Percentiles rank a stretch among this genome's conserved stretches.
Evolutionary conservation across 2,113 vertebrate genomes (phyloP).

Genomic region (Herpailurus yagouaroundi): DNA sequence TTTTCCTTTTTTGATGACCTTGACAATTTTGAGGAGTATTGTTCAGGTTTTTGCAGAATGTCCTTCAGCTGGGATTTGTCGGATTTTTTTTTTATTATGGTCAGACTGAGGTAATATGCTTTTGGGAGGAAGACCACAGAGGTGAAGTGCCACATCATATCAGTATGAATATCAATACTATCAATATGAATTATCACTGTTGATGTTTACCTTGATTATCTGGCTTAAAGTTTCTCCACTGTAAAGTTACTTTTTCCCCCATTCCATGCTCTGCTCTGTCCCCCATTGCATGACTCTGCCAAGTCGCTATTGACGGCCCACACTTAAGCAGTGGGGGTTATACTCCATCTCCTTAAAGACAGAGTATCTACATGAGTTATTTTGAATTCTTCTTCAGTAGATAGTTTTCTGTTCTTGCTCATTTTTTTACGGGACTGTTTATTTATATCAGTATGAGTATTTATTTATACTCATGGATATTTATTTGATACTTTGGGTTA

Average conservation of each 20-base stretch:
- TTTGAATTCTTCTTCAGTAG: background rate
- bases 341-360: background rate
- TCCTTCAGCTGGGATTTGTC: background rate
- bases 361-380: background rate
- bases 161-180: background rate
- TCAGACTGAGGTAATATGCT: background rate
- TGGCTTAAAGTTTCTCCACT: background rate
- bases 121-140: background rate
- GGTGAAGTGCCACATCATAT: background rate
- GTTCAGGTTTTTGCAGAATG: background rate
- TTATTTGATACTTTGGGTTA: background rate
- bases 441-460: background rate
- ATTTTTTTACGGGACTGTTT: background rate
- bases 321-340: background rate
- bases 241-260: background rate
- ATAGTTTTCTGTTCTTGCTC: background rate
- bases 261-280: background rate
- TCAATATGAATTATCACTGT: background rate
- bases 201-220: background rate
- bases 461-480: background rate
- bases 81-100: background rate
- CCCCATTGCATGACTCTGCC: no score
- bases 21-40: background rate
- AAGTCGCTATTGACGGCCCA: background rate
- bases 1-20: background rate